Conservation (phyloP, 2,888 invertebrate species). For the Calameuta pallipes region DNA sequence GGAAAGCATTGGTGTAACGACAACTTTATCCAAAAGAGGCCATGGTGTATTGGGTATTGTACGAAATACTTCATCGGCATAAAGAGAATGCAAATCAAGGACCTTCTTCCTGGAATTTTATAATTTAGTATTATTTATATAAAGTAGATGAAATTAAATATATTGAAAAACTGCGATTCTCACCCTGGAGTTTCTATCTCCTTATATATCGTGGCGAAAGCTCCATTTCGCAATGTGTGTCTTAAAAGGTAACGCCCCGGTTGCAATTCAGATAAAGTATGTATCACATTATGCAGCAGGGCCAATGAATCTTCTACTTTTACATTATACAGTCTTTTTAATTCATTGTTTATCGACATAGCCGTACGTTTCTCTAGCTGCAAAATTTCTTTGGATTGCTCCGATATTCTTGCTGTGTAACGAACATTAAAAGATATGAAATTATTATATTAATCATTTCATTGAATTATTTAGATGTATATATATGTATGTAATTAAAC, state of each 20-base stretch:
- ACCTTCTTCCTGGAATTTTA: constrained; percentile 39
- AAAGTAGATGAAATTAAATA: neutral
- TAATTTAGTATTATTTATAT: neutral
- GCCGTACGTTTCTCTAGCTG: constrained; percentile 45
- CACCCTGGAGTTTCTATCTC: constrained; percentile 33
- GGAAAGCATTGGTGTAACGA: constrained; percentile 39
- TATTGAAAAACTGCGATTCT: neutral
- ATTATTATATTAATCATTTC: neutral
- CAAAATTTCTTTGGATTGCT: constrained; percentile 37
- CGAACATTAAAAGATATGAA: neutral
- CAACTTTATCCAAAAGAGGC: constrained; percentile 45
- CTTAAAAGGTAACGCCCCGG: constrained; percentile 47
- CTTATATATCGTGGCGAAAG: constrained; percentile 45
- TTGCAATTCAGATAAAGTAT: constrained; percentile 34
- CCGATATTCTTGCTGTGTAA: constrained; percentile 42
- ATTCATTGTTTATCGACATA: constrained; percentile 43
- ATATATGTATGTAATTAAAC: constrained; percentile 26
- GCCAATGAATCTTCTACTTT: constrained; percentile 41
- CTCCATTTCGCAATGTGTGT: constrained; percentile 41
- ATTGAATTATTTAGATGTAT: neutral
- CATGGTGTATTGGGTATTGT: constrained; percentile 42
- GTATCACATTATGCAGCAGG: constrained; percentile 46
- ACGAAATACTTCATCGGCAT: constrained; percentile 24
- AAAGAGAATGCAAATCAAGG: constrained; percentile 43
- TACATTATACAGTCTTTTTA: constrained; percentile 44